phyloP scores from a whole-genome alignment of 2,113 vertebrate genomes.

The Barnardius zonarius region DNA sequence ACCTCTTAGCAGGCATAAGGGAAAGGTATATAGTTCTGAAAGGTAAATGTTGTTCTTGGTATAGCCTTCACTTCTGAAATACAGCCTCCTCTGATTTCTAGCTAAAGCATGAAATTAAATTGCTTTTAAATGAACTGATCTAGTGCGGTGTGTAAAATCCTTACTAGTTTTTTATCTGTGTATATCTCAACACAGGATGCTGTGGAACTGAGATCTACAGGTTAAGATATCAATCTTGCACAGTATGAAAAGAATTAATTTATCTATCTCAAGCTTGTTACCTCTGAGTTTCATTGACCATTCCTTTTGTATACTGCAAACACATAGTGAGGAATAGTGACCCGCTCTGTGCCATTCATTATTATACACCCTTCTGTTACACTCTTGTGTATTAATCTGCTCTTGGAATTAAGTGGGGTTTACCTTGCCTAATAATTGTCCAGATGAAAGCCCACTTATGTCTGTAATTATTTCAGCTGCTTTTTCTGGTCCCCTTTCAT shows the following conservation, averaged over 20 bases:
- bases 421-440: not conserved
- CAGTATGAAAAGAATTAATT: not conserved
- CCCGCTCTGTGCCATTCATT: not conserved
- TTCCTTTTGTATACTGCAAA: not conserved
- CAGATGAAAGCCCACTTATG: not conserved
- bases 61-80: not conserved
- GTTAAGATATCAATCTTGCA: not conserved
- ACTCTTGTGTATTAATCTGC: not conserved
- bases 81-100: not conserved
- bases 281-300: not conserved
- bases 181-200: not conserved
- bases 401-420: constrained; percentile 1
- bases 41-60: not conserved
- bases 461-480: not conserved
- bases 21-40: not conserved
- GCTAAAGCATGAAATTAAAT: not conserved
- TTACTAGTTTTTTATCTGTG: not conserved
- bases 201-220: not conserved
- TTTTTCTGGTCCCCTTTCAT: not conserved
- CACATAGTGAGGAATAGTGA: not conserved
- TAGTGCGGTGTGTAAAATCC: not conserved
- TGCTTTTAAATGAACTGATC: not conserved
- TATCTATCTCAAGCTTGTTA: not conserved
- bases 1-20: not conserved
- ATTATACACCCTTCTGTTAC: not conserved